Conservation (phyloP, 2,888 invertebrate species). For the Formica aserva region DNA sequence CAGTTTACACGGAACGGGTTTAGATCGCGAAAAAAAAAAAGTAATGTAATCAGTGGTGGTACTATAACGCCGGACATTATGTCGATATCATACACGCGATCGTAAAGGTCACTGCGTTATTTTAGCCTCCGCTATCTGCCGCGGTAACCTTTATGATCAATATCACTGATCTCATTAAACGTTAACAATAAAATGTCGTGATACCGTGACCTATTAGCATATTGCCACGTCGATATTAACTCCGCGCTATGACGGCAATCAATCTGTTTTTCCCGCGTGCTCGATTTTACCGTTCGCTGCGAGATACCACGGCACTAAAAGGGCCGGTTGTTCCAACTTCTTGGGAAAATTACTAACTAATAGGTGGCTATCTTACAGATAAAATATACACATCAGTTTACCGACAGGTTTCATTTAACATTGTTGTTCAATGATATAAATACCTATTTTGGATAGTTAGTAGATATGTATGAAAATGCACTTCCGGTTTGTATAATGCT, state of each 20-base stretch:
- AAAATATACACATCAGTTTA: too few species aligned
- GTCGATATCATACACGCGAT: constrained; percentile 68
- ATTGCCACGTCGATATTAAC: constrained; percentile 62
- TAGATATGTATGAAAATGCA: too few species aligned
- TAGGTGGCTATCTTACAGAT: too few species aligned
- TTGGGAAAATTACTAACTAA: too few species aligned
- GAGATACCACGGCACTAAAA: neutral
- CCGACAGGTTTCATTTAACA: too few species aligned
- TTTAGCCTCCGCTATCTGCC: constrained; percentile 70
- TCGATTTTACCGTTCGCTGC: constrained; percentile 5
- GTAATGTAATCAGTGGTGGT: constrained; percentile 58
- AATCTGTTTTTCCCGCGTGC: constrained; percentile 16
- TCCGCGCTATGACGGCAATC: constrained; percentile 5
- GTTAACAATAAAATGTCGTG: constrained; percentile 76
- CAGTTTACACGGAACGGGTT: constrained; percentile 60
- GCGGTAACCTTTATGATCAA: constrained; percentile 71
- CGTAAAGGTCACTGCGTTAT: constrained; percentile 72
- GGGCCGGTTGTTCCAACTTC: too few species aligned
- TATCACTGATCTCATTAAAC: constrained; percentile 75
- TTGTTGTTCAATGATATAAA: too few species aligned
- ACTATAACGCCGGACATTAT: constrained; percentile 61
- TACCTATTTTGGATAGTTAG: too few species aligned
- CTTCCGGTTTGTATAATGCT: too few species aligned
- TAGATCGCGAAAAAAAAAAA: constrained; percentile 42
- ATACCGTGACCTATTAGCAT: constrained; percentile 66